phyloP scores from a whole-genome alignment of 2,888 invertebrate genomes.

The Oasisia sp. region DNA sequence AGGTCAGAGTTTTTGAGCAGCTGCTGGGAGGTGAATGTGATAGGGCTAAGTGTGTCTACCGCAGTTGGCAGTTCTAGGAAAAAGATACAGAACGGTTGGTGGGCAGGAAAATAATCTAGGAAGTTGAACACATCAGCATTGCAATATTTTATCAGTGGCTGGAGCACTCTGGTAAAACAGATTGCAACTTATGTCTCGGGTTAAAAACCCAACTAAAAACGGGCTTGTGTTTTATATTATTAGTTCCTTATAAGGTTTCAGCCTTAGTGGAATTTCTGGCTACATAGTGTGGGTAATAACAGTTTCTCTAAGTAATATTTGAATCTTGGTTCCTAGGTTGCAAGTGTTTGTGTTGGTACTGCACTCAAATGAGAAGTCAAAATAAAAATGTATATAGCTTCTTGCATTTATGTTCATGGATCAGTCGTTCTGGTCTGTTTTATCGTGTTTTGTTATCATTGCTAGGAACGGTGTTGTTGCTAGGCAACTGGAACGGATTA shows the following conservation, averaged over 20 bases:
- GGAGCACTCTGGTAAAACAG: background rate
- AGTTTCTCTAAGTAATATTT: background rate
- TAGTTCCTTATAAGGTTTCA: background rate
- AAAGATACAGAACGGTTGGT: background rate
- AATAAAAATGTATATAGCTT: background rate
- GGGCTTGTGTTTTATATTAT: background rate
- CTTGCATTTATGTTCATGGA: background rate
- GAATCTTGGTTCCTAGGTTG: background rate
- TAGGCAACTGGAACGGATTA: background rate
- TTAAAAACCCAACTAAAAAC: background rate
- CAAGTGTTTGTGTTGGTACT: background rate
- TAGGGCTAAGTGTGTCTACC: background rate
- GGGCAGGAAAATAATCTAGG: background rate
- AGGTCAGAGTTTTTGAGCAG: background rate
- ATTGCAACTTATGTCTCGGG: background rate
- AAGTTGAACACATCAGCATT: background rate
- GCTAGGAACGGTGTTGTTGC: constrained; percentile 4
- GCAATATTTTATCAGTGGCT: background rate
- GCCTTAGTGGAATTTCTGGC: background rate
- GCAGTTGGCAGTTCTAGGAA: background rate
- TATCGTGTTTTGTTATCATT: background rate
- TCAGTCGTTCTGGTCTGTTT: background rate
- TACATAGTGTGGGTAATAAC: background rate
- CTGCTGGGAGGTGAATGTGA: background rate
- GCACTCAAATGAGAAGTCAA: background rate